Percentiles rank a stretch among this genome's conserved stretches.
Evolutionary conservation across 1,140 invertebrate genomes (phyloP).

Genomic region (Hylaeus anthracinus): DNA sequence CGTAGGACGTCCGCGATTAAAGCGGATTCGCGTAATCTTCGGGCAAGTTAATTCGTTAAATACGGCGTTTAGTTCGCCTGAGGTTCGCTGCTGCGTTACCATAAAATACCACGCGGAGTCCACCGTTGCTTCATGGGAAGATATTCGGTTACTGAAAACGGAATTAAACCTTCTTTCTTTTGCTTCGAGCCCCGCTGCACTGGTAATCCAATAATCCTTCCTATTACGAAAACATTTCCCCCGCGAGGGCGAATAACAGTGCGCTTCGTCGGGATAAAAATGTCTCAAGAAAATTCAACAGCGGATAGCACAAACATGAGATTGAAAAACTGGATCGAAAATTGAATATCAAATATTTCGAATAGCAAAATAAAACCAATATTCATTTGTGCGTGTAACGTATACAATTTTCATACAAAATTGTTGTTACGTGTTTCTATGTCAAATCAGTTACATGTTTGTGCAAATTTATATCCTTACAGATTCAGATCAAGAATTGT

Average conservation of each 20-base stretch:
- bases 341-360: no score
- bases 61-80: slow-evolving; percentile 33
- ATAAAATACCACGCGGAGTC: slow-evolving; percentile 8
- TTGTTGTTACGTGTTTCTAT: no score
- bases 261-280: neutral
- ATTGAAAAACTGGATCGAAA: no score
- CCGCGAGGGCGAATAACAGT: neutral
- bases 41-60: slow-evolving; percentile 46
- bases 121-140: neutral
- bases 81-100: slow-evolving; percentile 32
- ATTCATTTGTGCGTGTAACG: no score
- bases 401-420: no score
- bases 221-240: neutral
- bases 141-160: slow-evolving; percentile 43
- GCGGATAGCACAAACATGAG: no score
- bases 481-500: no score
- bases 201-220: neutral
- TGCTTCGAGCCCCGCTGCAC: neutral
- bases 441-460: no score
- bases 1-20: slow-evolving; percentile 29
- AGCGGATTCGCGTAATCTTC: slow-evolving; percentile 16
- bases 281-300: neutral
- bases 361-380: no score
- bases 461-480: no score
- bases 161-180: slow-evolving; percentile 26